Base-by-base conservation (phyloP, 2,888 invertebrate species). In the Minunthozetes semirufus region DNA sequence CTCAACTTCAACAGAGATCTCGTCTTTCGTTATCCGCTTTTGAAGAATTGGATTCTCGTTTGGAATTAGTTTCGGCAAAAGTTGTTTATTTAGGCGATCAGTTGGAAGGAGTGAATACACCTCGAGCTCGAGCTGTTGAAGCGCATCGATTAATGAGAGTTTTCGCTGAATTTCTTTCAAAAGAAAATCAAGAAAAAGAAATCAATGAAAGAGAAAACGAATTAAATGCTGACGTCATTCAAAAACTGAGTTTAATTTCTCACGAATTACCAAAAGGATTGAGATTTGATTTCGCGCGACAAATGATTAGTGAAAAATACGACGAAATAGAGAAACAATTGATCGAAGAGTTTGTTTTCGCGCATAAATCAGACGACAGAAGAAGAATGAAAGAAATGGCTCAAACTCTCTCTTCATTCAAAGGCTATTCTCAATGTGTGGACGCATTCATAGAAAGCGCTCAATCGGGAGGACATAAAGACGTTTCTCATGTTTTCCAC, bases 81-180 rank as follows among this genome's bases (percentile, higher is more conserved):
- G 98, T 99, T 0, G 88, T 98, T 68, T 97, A 98, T 84, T 87
- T 99, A n/a, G 99, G 98, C 0, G 98, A 98, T 84, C 98, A 99
- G 82, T 85, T 99, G 63, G 98, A 99, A 80, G 95, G 93, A 78
- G 94, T 98, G 0, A 92, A 97, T 82, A 94, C 92, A 0, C 98
- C 98, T 0, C 85, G 99, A 75, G 91, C 95, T 19, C 86, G 98
- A 76, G 94, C 96, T 8, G 93, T 93, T 0, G 98, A 99, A 81
- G 98, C 98, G 0, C 90, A 95, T 80, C 91, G 92, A 81, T 84
- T 99, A 29, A 89, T 99, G 85, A 90, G 90, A 75, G 90, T 93
- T 83, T 92, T 98, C 83, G 89, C 92, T 2, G 95, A 95, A 81
- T 98, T 98, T 83, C 85, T 97, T 4, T n/a, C n/a, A n/a, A n/a